Base-by-base conservation (phyloP, 2,888 invertebrate genomes). In the Malthinus flaveolus region DNA sequence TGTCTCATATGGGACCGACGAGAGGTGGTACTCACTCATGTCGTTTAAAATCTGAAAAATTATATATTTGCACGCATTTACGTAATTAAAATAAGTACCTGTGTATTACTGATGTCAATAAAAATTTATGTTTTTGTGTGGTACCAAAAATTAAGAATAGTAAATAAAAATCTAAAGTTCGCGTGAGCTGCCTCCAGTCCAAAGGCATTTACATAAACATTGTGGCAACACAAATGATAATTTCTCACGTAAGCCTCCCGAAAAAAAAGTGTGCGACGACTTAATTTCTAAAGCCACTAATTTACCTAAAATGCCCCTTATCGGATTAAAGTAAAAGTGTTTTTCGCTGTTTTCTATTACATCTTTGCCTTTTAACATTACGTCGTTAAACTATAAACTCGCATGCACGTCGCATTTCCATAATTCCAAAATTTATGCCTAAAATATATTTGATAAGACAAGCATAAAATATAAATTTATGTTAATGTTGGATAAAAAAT, bases 191-290 rank as follows among this genome's bases (percentile, higher is more conserved):
- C 55, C 49, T 45, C 32, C 37, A 49, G 39, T 53, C 48, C 49
- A 48, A 56, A 49, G 60, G 60, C 62, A 66, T 68, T 65, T 65
- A 65, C 61, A 60, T 67, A 64, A 67, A 66, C 66, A 65, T 56
- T 59, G 59, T 56, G 47, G 56, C 50, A 60, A 63, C 65, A 65
- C 66, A 66, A 68, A 68, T 63, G 64, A 65, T 64, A 66, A 64
- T 65, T 67, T 64, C 66, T 67, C 68, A 68, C 68, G 68, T 63
- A 65, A 66, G 51, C 49, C 54, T 23, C 5, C 23, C 5, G 23
- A 3, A 23, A 23, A 23, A 39, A 54, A 62, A 62, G 59, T 56
- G 59, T 61, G 56, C 63, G 63, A 66, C 63, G 63, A 61, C 66
- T 68, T 65, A 68, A 66, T 68, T 66, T 64, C 46, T 61, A 63